Evolutionary conservation across 2,113 vertebrate species (phyloP).

Genomic region (Cebidichthys violaceus): DNA sequence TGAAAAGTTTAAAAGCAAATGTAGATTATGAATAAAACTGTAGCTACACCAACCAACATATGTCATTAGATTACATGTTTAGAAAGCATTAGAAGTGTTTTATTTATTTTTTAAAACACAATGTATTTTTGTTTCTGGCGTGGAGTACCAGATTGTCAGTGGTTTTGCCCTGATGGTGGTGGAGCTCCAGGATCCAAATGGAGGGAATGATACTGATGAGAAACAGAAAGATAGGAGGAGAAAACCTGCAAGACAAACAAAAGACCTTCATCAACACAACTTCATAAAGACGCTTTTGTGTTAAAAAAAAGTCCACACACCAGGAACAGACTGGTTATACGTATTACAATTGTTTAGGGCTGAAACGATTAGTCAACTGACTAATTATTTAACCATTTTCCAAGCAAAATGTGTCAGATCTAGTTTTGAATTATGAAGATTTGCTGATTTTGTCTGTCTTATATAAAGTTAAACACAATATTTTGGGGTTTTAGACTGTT

Average conservation of each 20-base stretch:
- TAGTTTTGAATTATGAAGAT: not conserved
- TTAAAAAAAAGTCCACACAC: no score
- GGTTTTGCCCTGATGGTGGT: slow-evolving; percentile 74
- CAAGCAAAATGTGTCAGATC: not conserved
- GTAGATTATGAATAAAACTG: not conserved
- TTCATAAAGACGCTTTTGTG: slow-evolving; percentile 1
- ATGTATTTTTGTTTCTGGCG: not conserved
- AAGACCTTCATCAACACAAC: not conserved
- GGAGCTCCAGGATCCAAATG: slow-evolving; percentile 94
- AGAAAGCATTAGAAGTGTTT: no score
- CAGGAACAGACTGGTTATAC: no score
- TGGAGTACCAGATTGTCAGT: slow-evolving; percentile 55
- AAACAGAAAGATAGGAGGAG: slow-evolving; percentile 94
- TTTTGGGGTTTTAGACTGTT: not conserved
- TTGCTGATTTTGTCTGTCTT: not conserved
- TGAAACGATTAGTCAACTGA: not conserved
- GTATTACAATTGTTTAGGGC: not conserved
- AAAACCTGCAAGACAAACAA: slow-evolving; percentile 85
- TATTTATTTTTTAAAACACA: not conserved
- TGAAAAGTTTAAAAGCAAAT: not conserved
- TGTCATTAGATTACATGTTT: not conserved
- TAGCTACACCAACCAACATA: not conserved
- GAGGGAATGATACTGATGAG: slow-evolving; percentile 93
- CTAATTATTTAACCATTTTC: not conserved
- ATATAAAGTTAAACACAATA: not conserved